These are phyloP conservation scores for Muscidifurax raptorellus DNA, from an alignment of 1,140 invertebrate genomes.

Conservation along the genomic window DNA sequence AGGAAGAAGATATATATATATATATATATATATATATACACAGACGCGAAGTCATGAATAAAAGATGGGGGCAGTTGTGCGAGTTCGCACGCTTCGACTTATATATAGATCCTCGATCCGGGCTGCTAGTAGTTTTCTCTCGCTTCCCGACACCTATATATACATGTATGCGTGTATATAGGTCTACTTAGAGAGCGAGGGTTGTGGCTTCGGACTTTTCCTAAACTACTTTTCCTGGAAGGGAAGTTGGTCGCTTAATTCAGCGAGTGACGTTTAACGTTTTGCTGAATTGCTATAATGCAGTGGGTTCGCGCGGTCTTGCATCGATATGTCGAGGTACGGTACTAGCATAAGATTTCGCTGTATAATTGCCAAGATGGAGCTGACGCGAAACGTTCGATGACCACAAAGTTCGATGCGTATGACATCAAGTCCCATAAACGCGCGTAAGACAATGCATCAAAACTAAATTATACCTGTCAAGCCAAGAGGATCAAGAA, in stretches of 20 bases:
- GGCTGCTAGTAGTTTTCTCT: conserved; percentile 3
- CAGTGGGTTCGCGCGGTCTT: background rate
- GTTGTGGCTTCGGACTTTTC: background rate
- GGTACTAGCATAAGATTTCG: too few species aligned
- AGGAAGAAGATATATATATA: background rate
- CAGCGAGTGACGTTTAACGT: background rate
- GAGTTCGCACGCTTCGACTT: conserved; percentile 52
- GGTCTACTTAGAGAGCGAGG: background rate
- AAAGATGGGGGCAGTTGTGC: conserved; percentile 64
- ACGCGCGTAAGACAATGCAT: too few species aligned
- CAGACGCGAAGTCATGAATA: conserved; percentile 62
- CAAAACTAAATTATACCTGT: too few species aligned
- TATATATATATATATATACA: background rate
- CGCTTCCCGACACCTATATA: background rate
- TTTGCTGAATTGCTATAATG: background rate
- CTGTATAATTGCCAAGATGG: too few species aligned
- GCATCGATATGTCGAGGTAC: background rate
- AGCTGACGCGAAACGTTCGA: too few species aligned
- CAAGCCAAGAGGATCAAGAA: too few species aligned
- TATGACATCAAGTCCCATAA: too few species aligned
- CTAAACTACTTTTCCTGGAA: background rate
- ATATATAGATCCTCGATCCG: background rate
- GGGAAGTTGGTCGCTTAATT: background rate
- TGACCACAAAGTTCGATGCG: too few species aligned
- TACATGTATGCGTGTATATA: background rate